phyloP scores from a whole-genome alignment of 2,888 invertebrate genomes.

The Lamellibrachia satsuma region DNA sequence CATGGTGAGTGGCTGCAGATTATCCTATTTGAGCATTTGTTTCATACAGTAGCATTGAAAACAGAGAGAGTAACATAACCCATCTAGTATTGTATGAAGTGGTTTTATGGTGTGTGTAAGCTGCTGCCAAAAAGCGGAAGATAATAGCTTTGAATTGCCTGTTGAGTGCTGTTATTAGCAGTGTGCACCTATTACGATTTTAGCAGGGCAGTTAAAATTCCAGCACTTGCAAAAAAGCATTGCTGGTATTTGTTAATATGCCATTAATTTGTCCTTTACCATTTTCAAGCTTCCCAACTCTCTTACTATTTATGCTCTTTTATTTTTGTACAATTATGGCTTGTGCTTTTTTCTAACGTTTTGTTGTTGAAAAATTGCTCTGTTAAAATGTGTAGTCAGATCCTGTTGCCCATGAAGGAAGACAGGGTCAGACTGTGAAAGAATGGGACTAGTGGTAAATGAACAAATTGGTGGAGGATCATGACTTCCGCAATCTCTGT shows the following conservation, averaged over 20 bases:
- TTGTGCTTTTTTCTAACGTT: too few relatives aligned
- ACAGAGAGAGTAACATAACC: not conserved
- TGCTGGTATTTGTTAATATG: not conserved
- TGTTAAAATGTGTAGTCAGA: too few relatives aligned
- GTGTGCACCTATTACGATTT: not conserved
- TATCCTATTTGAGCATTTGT: not conserved
- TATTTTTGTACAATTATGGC: too few relatives aligned
- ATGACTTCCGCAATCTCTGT: too few relatives aligned
- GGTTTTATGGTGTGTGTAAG: not conserved
- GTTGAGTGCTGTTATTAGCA: not conserved
- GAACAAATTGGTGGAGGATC: too few relatives aligned
- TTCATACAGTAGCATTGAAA: not conserved
- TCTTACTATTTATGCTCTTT: too few relatives aligned
- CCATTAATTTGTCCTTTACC: not conserved
- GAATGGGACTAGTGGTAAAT: too few relatives aligned
- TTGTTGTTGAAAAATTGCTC: too few relatives aligned
- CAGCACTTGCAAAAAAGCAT: not conserved
- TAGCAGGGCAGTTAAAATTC: not conserved
- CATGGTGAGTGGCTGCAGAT: conserved; percentile 49
- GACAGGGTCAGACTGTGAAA: too few relatives aligned
- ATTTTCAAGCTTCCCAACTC: not conserved
- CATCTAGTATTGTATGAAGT: not conserved
- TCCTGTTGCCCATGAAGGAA: too few relatives aligned
- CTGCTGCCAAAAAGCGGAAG: not conserved
- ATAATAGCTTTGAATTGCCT: not conserved